Conservation (phyloP, 2,797 vertebrate species). For the Ptychobarbus kaznakovi region DNA sequence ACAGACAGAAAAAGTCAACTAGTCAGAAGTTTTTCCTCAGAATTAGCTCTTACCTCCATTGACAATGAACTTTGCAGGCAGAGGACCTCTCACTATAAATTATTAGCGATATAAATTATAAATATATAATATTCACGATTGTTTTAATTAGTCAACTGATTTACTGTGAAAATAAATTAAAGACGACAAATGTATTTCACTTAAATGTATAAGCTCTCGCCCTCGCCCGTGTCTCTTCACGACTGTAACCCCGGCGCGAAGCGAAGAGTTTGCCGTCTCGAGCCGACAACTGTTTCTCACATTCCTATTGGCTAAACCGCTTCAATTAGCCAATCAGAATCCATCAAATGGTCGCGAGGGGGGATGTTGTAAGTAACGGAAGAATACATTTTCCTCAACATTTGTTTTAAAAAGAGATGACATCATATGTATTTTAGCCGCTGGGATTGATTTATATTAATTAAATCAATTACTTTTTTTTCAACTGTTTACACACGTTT, state of each 20-base stretch:
- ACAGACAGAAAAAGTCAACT: not conserved
- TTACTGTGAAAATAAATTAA: constrained; percentile 11
- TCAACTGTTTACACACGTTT: no score
- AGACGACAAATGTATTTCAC: not conserved
- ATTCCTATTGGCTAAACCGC: constrained; percentile 27
- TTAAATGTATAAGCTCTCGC: not conserved
- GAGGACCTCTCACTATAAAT: constrained; percentile 19
- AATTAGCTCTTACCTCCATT: constrained; percentile 62
- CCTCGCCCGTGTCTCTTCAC: not conserved
- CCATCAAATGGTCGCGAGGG: not conserved
- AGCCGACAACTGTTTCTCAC: not conserved
- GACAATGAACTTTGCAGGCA: constrained; percentile 17
- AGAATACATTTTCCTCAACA: not conserved
- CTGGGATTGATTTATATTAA: not conserved
- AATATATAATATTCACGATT: constrained; percentile 43
- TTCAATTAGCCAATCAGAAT: constrained; percentile 38
- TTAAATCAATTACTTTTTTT: no score
- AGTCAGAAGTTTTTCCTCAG: constrained; percentile 9
- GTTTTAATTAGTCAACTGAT: not conserved
- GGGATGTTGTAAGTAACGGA: constrained; percentile 26
- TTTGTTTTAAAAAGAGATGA: not conserved
- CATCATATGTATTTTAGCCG: not conserved
- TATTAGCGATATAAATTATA: not conserved
- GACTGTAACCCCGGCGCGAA: not conserved
- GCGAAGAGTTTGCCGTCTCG: not conserved